A percentile compares a stretch with the other conserved stretches of the same genome.
phyloP scores from a whole-genome alignment of 53 echinoderm and acorn worm genomes.

The Zoroaster sp. region DNA sequence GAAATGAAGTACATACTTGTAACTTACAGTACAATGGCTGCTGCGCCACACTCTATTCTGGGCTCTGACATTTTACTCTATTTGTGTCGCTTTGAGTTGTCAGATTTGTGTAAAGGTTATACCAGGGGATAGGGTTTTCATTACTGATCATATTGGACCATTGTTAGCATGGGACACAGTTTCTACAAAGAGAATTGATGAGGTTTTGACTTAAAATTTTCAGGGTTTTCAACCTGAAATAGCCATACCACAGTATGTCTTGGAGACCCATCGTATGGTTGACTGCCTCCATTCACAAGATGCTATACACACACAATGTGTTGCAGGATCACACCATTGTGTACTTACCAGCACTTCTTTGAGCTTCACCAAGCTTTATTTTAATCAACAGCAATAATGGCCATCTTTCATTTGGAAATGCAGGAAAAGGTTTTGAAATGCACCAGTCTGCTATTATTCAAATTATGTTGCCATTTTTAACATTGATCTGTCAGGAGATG shows the following conservation, averaged over 20 bases:
- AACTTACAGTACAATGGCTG: no score
- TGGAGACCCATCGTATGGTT: not conserved
- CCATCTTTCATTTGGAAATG: not conserved
- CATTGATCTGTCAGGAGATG: not conserved
- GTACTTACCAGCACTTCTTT: not conserved
- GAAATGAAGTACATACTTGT: no score
- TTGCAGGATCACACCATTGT: not conserved
- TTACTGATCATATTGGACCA: not conserved
- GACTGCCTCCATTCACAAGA: not conserved
- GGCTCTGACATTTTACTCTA: not conserved
- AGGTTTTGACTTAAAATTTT: not conserved
- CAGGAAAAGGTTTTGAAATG: not conserved
- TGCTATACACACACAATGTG: not conserved
- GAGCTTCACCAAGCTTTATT: not conserved
- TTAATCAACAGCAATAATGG: not conserved
- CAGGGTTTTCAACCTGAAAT: not conserved
- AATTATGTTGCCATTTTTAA: not conserved
- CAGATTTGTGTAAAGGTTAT: not conserved
- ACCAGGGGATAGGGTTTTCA: not conserved
- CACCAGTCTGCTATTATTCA: not conserved
- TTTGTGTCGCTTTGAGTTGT: not conserved
- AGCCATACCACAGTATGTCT: not conserved
- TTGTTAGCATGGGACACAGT: not conserved
- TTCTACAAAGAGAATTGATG: not conserved
- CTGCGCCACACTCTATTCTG: no score